Percentiles rank a stretch among this genome's conserved stretches.
phyloP scores from a whole-genome alignment of 2,888 invertebrate species.

The Synergus gifuensis region DNA sequence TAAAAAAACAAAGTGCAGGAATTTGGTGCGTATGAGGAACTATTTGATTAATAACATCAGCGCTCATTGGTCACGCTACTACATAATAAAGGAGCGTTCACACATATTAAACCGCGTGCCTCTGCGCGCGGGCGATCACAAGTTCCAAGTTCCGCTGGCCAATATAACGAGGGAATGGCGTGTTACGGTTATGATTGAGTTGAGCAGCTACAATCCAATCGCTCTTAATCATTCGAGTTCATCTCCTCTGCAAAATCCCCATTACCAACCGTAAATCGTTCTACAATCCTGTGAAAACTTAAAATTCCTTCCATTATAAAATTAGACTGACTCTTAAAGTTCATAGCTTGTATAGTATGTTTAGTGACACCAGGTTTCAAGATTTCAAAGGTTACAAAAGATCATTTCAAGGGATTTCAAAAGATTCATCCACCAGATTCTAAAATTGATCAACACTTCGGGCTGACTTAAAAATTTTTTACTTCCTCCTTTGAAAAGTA shows the following conservation, averaged over 20 bases:
- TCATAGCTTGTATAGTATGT: too few species aligned
- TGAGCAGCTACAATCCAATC: slow-evolving; percentile 75
- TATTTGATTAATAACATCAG: slow-evolving; percentile 76
- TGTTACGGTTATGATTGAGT: slow-evolving; percentile 74
- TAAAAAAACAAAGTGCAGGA: slow-evolving; percentile 7
- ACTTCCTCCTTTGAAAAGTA: too few species aligned
- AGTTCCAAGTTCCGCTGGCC: slow-evolving; percentile 57
- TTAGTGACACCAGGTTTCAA: too few species aligned
- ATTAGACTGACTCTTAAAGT: neutral
- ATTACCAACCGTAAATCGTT: slow-evolving; percentile 47
- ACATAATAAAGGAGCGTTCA: slow-evolving; percentile 76
- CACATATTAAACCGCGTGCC: slow-evolving; percentile 72
- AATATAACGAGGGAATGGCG: slow-evolving; percentile 77
- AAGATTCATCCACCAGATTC: too few species aligned
- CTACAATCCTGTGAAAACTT: slow-evolving; percentile 53
- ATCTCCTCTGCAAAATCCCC: slow-evolving; percentile 63
- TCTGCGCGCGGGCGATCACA: slow-evolving; percentile 60
- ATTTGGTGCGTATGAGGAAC: slow-evolving; percentile 40
- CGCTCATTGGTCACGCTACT: slow-evolving; percentile 77
- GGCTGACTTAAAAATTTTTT: too few species aligned
- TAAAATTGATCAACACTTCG: too few species aligned
- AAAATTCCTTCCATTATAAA: neutral
- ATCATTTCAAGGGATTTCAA: too few species aligned
- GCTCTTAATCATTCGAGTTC: slow-evolving; percentile 76
- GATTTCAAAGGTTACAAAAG: too few species aligned